A percentile compares a stretch with the other conserved stretches of the same genome.
Evolutionary conservation across 2,113 vertebrate genomes (phyloP).

Genomic region (Rhombomys opimus): DNA sequence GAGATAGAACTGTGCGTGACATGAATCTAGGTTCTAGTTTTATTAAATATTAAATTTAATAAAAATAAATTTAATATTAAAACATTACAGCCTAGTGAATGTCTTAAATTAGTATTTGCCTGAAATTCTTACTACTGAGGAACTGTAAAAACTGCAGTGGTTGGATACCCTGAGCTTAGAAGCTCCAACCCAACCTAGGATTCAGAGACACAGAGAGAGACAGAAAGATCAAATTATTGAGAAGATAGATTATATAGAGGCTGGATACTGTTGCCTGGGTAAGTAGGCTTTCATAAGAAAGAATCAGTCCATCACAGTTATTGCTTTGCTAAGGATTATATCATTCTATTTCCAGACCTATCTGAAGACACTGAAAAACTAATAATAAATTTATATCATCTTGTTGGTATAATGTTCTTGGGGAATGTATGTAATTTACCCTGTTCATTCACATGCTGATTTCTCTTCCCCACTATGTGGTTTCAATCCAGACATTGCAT

Average conservation of each 20-base stretch:
- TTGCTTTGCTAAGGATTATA: neutral
- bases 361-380: neutral
- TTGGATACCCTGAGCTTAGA: rapidly evolving
- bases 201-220: neutral
- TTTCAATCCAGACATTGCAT: no score
- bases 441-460: no score
- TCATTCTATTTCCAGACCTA: neutral
- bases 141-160: neutral
- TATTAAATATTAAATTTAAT: neutral
- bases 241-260: neutral
- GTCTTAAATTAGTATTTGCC: no score
- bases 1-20: rapidly evolving
- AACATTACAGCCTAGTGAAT: neutral
- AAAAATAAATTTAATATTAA: neutral
- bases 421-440: no score
- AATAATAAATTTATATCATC: neutral
- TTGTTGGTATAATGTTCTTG: no score
- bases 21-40: no score
- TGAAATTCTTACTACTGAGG: neutral
- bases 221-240: neutral
- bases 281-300: neutral
- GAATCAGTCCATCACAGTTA: neutral
- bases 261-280: neutral
- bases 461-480: no score
- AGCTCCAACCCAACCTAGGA: no score